Percentiles rank a stretch among this genome's conserved stretches.
phyloP scores from a whole-genome alignment of 2,113 vertebrate species.

The Grammomys dolichurus region DNA sequence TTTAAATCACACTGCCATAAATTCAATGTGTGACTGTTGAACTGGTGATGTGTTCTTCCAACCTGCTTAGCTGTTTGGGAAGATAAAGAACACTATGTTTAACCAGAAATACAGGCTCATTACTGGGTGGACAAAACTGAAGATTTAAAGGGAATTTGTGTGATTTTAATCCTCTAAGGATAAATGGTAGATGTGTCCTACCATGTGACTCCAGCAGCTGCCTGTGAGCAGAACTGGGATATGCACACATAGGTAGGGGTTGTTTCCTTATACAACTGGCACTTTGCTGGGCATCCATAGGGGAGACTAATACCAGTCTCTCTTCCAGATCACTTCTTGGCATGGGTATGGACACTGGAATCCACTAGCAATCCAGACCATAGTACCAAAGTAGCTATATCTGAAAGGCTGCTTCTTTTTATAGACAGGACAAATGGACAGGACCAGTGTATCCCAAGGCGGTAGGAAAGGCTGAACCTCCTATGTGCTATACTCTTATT shows the following conservation, averaged over 20 bases:
- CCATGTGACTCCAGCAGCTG: background rate
- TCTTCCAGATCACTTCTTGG: background rate
- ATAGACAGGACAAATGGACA: background rate
- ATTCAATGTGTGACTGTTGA: background rate
- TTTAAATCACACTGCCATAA: background rate
- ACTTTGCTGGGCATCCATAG: background rate
- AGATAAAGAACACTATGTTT: background rate
- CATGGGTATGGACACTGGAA: background rate
- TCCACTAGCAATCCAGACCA: background rate
- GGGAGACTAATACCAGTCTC: background rate
- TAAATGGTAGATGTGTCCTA: background rate
- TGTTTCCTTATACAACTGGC: background rate
- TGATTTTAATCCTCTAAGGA: too few relatives aligned
- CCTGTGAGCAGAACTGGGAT: background rate
- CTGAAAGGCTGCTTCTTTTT: background rate
- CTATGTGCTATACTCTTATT: background rate
- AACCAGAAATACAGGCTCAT: background rate
- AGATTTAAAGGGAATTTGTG: background rate
- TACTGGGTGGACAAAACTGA: background rate
- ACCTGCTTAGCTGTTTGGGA: background rate
- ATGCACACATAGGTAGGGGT: too few relatives aligned
- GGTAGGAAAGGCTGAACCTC: background rate
- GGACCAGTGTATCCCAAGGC: background rate
- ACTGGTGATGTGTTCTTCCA: background rate
- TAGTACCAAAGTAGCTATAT: background rate